phyloP scores from a whole-genome alignment of 2,888 invertebrate genomes.

The Omphaloscelis lunosa region DNA sequence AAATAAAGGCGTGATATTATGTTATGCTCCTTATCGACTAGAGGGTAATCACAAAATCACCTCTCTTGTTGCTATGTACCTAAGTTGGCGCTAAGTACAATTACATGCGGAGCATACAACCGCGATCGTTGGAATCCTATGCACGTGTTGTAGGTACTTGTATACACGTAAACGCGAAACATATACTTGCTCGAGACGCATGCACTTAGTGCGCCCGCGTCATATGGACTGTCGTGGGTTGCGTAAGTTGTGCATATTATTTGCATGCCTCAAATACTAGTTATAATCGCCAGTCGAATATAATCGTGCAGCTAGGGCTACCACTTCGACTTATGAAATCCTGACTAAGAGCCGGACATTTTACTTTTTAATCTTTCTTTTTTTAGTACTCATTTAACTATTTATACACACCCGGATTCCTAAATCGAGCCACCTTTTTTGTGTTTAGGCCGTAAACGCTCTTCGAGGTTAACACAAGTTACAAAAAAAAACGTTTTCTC shows the following conservation, averaged over 20 bases:
- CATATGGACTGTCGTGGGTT: neutral
- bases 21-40: neutral
- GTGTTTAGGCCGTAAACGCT: too few relatives aligned
- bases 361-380: neutral
- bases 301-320: too few relatives aligned
- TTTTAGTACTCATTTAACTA: neutral
- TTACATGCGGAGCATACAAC: neutral
- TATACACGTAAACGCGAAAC: neutral
- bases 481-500: too few relatives aligned
- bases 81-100: neutral
- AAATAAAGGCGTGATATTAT: neutral
- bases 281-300: too few relatives aligned
- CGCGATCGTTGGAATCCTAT: neutral
- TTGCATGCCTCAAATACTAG: neutral
- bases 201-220: neutral
- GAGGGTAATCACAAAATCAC: neutral
- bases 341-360: too few relatives aligned
- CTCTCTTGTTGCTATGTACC: slow-evolving; percentile 4
- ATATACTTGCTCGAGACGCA: neutral
- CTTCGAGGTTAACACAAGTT: too few relatives aligned
- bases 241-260: neutral
- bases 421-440: too few relatives aligned
- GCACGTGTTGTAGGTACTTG: neutral
- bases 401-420: too few relatives aligned
- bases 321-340: too few relatives aligned